phyloP scores from a whole-genome alignment of 2,797 vertebrate genomes.

The Sardinella longiceps region DNA sequence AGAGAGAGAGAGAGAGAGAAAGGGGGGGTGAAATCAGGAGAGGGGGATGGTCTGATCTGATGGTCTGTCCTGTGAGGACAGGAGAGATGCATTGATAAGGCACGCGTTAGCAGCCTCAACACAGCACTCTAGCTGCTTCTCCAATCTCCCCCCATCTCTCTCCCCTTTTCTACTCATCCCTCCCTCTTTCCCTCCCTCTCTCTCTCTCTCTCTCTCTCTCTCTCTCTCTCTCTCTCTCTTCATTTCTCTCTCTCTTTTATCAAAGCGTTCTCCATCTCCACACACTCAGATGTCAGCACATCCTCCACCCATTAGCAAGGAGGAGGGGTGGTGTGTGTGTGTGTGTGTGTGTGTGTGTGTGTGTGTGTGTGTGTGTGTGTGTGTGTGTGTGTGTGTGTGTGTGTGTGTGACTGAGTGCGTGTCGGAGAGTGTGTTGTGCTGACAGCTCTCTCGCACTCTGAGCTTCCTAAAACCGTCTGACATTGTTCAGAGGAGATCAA shows the following conservation, averaged over 20 bases:
- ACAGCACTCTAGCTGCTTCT: background rate
- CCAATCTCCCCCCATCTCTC: background rate
- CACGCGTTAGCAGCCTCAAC: background rate
- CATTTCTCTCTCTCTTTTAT: background rate
- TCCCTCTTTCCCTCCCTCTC: background rate
- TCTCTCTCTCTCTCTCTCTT: background rate
- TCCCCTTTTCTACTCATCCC: background rate
- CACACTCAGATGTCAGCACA: constrained; percentile 8
- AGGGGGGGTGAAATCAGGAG: background rate
- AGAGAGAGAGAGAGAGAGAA: background rate
- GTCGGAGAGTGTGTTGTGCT: constrained; percentile 1
- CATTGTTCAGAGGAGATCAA: constrained; percentile 18
- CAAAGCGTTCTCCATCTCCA: constrained; percentile 11
- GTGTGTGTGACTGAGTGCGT: background rate
- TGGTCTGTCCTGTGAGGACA: background rate
- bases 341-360: constrained; percentile 27
- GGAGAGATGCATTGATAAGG: background rate
- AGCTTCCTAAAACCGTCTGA: constrained; percentile 16
- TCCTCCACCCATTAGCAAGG: background rate
- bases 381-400: constrained; percentile 11
- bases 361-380: constrained; percentile 21
- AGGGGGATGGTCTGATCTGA: background rate
- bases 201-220: background rate
- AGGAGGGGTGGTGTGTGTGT: background rate
- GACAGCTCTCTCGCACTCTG: constrained; percentile 8